A percentile compares a stretch with the other conserved stretches of the same genome.
These are phyloP conservation scores for Metopia argyrocephala DNA, from an alignment of 2,888 invertebrate genomes.

Conservation along the genomic window DNA sequence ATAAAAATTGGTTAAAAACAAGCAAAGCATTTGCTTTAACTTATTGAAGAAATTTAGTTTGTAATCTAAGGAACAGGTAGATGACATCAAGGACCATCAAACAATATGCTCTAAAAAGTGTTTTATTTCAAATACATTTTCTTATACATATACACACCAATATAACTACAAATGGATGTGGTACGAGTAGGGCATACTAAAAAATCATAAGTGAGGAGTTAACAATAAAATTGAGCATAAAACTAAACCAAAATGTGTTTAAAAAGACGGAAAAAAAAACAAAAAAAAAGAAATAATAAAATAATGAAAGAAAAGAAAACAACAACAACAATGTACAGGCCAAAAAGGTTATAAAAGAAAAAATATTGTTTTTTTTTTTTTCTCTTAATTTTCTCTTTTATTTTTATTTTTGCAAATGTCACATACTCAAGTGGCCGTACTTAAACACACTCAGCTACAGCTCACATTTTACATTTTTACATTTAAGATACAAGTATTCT, in stretches of 20 bases:
- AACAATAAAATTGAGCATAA: conserved; percentile 17
- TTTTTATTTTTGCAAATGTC: conserved; percentile 22
- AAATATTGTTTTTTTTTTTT: no score
- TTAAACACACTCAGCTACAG: not conserved
- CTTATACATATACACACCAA: not conserved
- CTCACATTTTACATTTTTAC: not conserved
- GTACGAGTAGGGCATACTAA: not conserved
- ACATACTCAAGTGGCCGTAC: conserved; percentile 36
- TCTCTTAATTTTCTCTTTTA: not conserved
- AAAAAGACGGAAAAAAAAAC: not conserved
- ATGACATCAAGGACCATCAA: not conserved
- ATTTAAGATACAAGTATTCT: no score
- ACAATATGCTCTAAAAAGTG: not conserved
- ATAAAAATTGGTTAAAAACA: not conserved
- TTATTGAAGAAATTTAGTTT: not conserved
- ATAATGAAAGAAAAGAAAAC: no score
- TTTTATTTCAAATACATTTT: not conserved
- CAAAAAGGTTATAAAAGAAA: conserved; percentile 35
- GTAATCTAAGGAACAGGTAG: not conserved
- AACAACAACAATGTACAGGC: conserved; percentile 4
- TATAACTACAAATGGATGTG: not conserved
- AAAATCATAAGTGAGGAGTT: not conserved
- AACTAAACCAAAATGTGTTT: conserved; percentile 42
- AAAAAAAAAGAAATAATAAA: conserved; percentile 26
- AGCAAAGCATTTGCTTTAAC: not conserved